These are phyloP conservation scores for Scaptomyza graminum DNA, from an alignment of 1,140 invertebrate species.

Conservation along the genomic window DNA sequence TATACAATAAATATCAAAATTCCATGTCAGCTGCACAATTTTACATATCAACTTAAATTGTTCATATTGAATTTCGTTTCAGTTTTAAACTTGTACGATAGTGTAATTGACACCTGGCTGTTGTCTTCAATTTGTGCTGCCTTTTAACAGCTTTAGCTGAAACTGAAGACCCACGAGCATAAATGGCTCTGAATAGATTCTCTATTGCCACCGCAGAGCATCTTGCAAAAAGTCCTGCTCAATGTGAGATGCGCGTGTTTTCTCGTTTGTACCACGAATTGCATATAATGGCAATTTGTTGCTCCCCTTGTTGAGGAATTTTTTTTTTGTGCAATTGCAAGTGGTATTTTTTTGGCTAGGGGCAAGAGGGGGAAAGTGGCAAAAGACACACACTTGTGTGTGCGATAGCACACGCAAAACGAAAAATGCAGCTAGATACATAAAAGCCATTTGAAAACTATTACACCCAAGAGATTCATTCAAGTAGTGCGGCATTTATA, in stretches of 20 bases:
- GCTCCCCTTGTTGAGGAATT: constrained; percentile 31
- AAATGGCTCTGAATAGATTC: constrained; percentile 28
- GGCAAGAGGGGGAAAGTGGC: background rate
- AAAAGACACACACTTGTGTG: constrained; percentile 46
- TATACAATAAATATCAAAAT: too few species aligned
- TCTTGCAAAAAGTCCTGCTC: background rate
- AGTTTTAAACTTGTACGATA: constrained; percentile 2
- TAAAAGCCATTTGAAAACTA: constrained; percentile 79
- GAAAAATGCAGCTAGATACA: constrained; percentile 38
- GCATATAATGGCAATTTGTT: constrained; percentile 69
- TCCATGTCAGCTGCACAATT: too few species aligned
- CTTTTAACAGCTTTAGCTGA: constrained; percentile 8
- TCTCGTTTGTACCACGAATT: constrained; percentile 45
- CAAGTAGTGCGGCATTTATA: constrained; percentile 80
- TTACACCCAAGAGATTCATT: constrained; percentile 79
- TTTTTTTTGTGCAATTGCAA: constrained; percentile 49
- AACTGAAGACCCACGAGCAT: constrained; percentile 13
- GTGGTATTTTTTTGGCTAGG: constrained; percentile 32
- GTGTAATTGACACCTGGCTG: constrained; percentile 43
- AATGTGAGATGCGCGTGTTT: constrained; percentile 33
- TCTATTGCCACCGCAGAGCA: constrained; percentile 16
- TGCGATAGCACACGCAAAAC: constrained; percentile 43
- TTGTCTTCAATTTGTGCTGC: background rate
- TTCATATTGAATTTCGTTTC: background rate
- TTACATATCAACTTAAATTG: background rate